phyloP scores from a whole-genome alignment of 2,888 invertebrate species.

The Saturnia pavonia region DNA sequence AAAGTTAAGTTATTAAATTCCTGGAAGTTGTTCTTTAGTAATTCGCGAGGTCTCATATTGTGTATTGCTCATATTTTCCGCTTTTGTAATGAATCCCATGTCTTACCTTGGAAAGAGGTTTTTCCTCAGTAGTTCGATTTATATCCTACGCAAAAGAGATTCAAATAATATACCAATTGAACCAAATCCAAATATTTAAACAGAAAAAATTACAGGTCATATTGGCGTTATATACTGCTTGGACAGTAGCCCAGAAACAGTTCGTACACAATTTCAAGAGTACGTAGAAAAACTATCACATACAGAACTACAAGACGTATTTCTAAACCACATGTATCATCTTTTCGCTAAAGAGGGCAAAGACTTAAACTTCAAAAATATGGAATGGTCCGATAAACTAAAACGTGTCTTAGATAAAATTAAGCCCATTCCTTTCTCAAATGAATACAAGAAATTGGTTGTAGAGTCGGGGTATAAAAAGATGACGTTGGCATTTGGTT shows the following conservation, averaged over 20 bases:
- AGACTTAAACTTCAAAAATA: neutral
- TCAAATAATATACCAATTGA: no score
- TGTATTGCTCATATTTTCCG: no score
- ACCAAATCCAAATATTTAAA: no score
- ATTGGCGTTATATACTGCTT: constrained; percentile 51
- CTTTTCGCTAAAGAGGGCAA: neutral
- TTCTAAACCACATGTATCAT: constrained; percentile 5
- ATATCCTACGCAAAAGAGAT: no score
- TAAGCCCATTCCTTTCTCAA: neutral
- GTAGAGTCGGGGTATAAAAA: neutral
- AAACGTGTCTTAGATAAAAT: neutral
- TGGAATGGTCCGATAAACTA: neutral
- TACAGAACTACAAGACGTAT: no score
- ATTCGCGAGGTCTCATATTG: no score
- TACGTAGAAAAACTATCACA: constrained; percentile 42
- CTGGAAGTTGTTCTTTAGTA: no score
- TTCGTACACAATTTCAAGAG: constrained; percentile 44
- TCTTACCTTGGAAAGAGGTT: no score
- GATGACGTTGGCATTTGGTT: constrained; percentile 33
- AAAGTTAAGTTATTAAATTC: no score
- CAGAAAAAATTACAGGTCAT: constrained; percentile 53
- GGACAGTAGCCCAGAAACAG: constrained; percentile 55
- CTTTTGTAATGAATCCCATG: no score
- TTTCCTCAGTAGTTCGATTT: no score
- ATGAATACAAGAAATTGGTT: neutral